Evolutionary conservation across 2,797 vertebrate genomes (phyloP).

Genomic region (Hoplostethus atlanticus): DNA sequence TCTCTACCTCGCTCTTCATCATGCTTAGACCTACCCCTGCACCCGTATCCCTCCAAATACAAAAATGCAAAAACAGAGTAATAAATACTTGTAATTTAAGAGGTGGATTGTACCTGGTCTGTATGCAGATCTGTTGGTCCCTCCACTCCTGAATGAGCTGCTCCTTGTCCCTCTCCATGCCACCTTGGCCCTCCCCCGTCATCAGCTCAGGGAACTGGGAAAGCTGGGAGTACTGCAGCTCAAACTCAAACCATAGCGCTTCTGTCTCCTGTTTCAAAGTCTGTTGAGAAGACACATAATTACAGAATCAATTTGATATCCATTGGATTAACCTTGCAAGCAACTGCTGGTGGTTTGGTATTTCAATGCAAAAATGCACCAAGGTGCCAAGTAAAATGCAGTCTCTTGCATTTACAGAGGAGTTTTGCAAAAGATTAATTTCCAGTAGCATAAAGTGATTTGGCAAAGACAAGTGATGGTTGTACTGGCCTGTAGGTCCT

Average conservation of each 20-base stretch:
- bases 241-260: constrained; percentile 79
- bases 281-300: constrained; percentile 64
- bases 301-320: background rate
- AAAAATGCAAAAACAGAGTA: too few species aligned
- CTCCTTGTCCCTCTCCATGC: constrained; percentile 60
- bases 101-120: constrained; percentile 74
- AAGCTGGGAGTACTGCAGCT: constrained; percentile 70
- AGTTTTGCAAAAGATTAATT: background rate
- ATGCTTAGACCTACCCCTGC: too few species aligned
- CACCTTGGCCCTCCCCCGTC: constrained; percentile 50
- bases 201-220: constrained; percentile 57
- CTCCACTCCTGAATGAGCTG: constrained; percentile 73
- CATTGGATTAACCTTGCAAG: too few species aligned
- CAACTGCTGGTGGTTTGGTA: too few species aligned
- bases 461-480: background rate
- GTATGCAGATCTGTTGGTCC: constrained; percentile 77
- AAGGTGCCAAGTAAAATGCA: too few species aligned
- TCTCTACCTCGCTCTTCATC: too few species aligned
- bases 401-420: background rate
- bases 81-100: background rate
- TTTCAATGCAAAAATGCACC: too few species aligned
- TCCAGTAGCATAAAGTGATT: background rate
- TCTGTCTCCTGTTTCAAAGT: constrained; percentile 71
- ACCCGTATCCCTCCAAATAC: too few species aligned
- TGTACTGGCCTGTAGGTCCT: constrained; percentile 79